Base-by-base conservation (phyloP, 2,888 invertebrate species). In the Antheraea assamensis region DNA sequence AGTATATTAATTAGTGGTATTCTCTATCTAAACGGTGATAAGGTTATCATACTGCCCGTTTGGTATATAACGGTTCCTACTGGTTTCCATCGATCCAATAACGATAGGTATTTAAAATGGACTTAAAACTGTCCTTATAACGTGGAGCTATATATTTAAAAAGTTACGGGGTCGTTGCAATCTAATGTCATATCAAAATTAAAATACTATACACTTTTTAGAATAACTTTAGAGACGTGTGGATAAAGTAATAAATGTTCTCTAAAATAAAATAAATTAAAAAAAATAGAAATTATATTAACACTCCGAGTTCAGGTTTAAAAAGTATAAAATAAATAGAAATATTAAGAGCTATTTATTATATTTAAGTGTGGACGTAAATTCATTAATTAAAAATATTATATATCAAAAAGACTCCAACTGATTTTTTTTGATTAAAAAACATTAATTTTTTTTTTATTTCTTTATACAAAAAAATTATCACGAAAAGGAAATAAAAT, bases 151-250 rank as follows among this genome's bases (percentile, higher is more conserved):
- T 52, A 75, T 76, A 75, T 78, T 77, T 74, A 79, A 24, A 42
- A 13, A 42, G 13, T 42, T 58, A 58, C 58, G 79, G 78, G 82
- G 77, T 75, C 42, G 78, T 76, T 83, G 83, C 83, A 83, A 84
- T 83, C 80, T 52, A 72, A 70, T 82, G 78, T 82, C 85, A 83
- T 84, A 72, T 72, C 72, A 72, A 81, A 76, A 78, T 70, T 42
- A 42, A 81, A 64, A 30, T 64, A 64, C 19, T 52, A 52, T 4
- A 74, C 76, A 79, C 80, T 81, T 81, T 78, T 78, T 82, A 78
- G 52, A 49, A 71, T 49, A 35, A 27, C 47, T 4, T 71, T 71
- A 47, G 27, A 3, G 49, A 24, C 24, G 74, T 75, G 55, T 71
- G 27, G 13, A 7, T 4, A 1, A 55, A 55, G 1, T 21, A 7